Evolutionary conservation across 2,888 invertebrate genomes (phyloP), one percentile per base, ranked within the genome.

Genomic region (Nephrotoma flavescens): DNA sequence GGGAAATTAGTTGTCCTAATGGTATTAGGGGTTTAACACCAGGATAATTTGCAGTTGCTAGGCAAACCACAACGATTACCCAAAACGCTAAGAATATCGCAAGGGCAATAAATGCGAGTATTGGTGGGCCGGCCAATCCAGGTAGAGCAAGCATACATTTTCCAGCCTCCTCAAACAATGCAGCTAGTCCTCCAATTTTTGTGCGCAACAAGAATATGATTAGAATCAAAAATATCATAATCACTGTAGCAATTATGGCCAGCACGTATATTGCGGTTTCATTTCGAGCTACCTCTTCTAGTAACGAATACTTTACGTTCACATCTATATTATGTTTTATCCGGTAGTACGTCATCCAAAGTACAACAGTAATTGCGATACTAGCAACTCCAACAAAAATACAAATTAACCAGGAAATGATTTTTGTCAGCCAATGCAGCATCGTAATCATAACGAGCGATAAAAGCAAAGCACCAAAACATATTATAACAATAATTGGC

Each of bases 271-370:
- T 97, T 0, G 97, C 96, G 87, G 94, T 94, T 92, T 98, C 96
- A 91, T 98, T 98, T 89, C 96, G 94, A 45, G 96, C 93, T 86
- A 96, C 95, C 91, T 97, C 96, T 91, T 96, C 94, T 87, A 97
- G 92, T 87, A 93, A 89, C 86, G 92, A 91, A 52, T 90, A 89
- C 87, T 91, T 90, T 0, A 88, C 87, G 52, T 89, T 89, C 0
- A 88, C 7, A 1, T 89, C 89, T 12, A 89, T 86, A 83, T 90
- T 90, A 87, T 93, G 93, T 89, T 94, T 95, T 52, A 97, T 94
- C 89, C 95, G 95, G 89, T 94, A 94, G 90, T 97, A 98, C 0
- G 97, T 97, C 93, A 96, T 97, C 98, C 98, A 98, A 19, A 98
- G 91, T 45, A 96, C 93, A 12, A 92, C 94, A 31, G 97, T 96